phyloP scores from a whole-genome alignment of 2,888 invertebrate species.

The Orthosia incerta region DNA sequence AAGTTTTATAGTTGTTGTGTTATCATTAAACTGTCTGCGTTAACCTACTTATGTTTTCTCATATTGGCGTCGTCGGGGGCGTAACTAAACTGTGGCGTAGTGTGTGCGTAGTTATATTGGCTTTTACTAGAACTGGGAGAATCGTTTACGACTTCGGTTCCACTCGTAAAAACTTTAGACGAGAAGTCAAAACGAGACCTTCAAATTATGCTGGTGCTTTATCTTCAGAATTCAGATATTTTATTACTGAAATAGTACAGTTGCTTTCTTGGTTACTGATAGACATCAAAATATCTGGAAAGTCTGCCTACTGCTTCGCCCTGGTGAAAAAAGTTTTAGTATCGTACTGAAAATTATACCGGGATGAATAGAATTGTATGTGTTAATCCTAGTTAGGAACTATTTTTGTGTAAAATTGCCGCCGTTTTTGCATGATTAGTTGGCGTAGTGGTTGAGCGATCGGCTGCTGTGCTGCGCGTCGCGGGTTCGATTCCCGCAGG shows the following conservation, averaged over 20 bases:
- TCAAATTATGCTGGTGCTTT: conserved; percentile 13
- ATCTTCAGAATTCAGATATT: conserved; percentile 5
- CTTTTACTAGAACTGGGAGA: conserved; percentile 35
- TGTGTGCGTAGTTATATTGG: conserved; percentile 48
- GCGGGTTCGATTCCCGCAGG: too few relatives aligned
- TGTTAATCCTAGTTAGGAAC: too few relatives aligned
- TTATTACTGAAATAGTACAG: conserved; percentile 9
- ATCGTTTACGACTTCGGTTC: conserved; percentile 50
- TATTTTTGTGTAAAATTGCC: too few relatives aligned
- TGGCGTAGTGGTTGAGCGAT: too few relatives aligned
- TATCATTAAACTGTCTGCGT: conserved; percentile 57
- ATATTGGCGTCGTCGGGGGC: conserved; percentile 54
- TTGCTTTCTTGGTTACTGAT: conserved; percentile 13
- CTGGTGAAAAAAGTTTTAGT: too few relatives aligned
- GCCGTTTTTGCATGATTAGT: too few relatives aligned
- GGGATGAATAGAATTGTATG: too few relatives aligned
- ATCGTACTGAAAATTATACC: too few relatives aligned
- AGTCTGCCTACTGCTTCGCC: too few relatives aligned
- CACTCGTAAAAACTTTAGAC: conserved; percentile 49
- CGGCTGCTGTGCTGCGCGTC: too few relatives aligned
- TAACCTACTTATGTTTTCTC: conserved; percentile 59
- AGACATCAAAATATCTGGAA: background rate
- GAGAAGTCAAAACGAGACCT: conserved; percentile 26
- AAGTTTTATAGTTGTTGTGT: conserved; percentile 57
- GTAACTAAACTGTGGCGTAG: conserved; percentile 40